A percentile compares a stretch with the other conserved stretches of the same genome.
phyloP scores from a whole-genome alignment of 92 coral and sea anemone genomes.

The Porites divaricata region DNA sequence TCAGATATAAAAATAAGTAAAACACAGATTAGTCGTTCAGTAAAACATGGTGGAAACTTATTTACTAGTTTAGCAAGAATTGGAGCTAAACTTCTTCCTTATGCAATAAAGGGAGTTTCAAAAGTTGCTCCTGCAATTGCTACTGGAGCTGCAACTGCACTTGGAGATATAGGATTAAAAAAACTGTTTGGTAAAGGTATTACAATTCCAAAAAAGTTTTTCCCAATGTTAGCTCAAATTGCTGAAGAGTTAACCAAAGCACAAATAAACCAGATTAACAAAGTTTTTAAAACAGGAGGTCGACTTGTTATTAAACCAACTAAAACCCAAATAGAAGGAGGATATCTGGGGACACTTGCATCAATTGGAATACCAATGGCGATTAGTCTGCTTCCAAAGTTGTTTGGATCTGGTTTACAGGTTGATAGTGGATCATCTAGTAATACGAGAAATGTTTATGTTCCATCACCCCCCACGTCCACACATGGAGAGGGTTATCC shows the following conservation, averaged over 20 bases:
- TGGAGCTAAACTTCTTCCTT: background rate
- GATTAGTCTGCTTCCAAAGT: background rate
- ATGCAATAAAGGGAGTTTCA: background rate
- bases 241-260: background rate
- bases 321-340: background rate
- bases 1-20: background rate
- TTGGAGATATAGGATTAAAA: too few relatives aligned
- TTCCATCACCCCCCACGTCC: too few relatives aligned
- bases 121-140: background rate
- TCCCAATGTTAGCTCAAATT: background rate
- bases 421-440: too few relatives aligned
- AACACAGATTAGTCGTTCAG: background rate
- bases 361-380: background rate
- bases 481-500: too few relatives aligned
- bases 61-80: background rate
- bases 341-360: background rate
- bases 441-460: too few relatives aligned
- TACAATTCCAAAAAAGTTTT: too few relatives aligned
- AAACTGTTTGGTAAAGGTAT: too few relatives aligned
- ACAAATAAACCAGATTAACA: background rate
- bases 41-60: background rate
- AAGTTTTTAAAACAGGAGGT: background rate
- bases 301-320: background rate
- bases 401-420: background rate
- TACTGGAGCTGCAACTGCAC: too few relatives aligned